phyloP scores from a whole-genome alignment of 2,113 vertebrate species.

The Bos javanicus region DNA sequence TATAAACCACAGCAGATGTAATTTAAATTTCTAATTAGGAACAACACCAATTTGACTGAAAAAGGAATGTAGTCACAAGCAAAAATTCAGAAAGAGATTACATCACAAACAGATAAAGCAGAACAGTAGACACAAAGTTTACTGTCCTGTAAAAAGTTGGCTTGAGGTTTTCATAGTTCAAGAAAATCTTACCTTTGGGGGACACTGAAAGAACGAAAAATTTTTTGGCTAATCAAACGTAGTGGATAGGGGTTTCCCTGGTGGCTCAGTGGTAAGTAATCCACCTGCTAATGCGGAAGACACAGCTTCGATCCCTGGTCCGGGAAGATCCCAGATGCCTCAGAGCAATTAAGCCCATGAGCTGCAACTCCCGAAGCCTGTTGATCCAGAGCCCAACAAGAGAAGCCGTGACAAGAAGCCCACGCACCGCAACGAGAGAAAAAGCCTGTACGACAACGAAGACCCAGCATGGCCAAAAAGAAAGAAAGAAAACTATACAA shows the following conservation, averaged over 20 bases:
- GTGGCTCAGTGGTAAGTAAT: background rate
- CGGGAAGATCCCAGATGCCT: background rate
- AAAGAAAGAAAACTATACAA: background rate
- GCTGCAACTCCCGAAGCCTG: background rate
- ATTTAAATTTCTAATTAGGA: constrained; percentile 70
- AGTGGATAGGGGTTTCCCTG: background rate
- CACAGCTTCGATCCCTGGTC: background rate
- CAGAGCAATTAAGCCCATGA: background rate
- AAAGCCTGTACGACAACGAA: accelerated
- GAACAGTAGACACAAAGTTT: background rate
- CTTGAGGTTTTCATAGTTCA: background rate
- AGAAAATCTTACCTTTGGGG: background rate
- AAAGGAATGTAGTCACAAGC: background rate
- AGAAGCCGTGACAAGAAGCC: background rate
- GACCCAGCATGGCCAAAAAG: background rate
- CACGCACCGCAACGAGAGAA: background rate
- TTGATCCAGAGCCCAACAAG: background rate
- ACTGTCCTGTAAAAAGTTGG: background rate
- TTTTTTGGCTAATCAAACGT: background rate
- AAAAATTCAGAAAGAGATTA: constrained; percentile 28
- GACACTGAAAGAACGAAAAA: background rate
- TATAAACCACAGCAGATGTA: constrained; percentile 37
- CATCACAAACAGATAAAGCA: background rate
- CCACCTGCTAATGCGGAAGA: background rate
- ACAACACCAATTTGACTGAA: constrained; percentile 1